Base-by-base conservation (phyloP, 2,888 invertebrate species). In the Sipha maydis region DNA sequence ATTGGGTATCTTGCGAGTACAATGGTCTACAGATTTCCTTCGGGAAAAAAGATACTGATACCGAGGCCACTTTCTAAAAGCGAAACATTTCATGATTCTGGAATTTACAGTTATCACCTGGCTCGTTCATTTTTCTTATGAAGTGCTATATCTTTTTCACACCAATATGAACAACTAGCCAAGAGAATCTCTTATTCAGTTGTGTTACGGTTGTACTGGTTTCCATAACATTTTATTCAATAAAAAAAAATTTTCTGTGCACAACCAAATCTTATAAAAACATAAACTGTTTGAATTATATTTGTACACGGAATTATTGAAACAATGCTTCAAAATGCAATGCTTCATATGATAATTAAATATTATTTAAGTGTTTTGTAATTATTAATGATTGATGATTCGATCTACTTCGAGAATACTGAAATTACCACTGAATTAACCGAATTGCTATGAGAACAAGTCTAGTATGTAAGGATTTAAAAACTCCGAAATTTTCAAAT, bases 21-120 rank as follows among this genome's bases (percentile, higher is more conserved):
- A 88, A 88, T 88, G 88, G 88, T 41, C 61, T 11, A 67, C 82
- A 88, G 80, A 80, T 80, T 88, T 88, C 80, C 88, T 75, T 41
- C 75, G 75, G 88, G 88, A 48, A 73, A 78, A 80, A 61, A 73
- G 80, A 82, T 41, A 75, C 48, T 19, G 73, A 86, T 41, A 75
- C 80, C n/a, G 82, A 56, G 54, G 82, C 88, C 75, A 73, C 80
- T 88, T 75, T 82, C 80, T 73, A 73, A 73, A 61, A 86, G 80
- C 80, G 48, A 82, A 88, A 88, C 48, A 31, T 82, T 82, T 80
- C 56, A 28, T n/a, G 61, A 56, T 75, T 86, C 73, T 73, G 54
- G 21, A 71, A 73, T 80, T 78, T 73, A 75, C 79, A 73, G 86
- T 79, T 79, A 86, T 86, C 86, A 80, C 86, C 86, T 80, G 78